phyloP scores from a whole-genome alignment of 2,797 vertebrate genomes.

The Thunnus albacares region DNA sequence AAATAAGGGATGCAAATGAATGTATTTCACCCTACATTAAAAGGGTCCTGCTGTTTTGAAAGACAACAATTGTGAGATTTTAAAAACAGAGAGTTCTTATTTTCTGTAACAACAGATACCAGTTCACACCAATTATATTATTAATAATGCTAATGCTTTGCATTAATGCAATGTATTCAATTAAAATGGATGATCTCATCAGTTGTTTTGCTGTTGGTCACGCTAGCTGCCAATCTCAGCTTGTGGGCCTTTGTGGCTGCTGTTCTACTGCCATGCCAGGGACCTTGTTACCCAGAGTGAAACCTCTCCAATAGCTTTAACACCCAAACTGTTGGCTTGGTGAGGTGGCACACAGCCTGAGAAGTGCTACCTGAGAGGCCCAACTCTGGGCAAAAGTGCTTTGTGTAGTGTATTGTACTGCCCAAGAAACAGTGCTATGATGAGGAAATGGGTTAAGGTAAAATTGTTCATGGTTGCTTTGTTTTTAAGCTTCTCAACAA shows the following conservation, averaged over 20 bases:
- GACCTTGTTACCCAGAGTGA: constrained; percentile 23
- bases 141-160: constrained; percentile 14
- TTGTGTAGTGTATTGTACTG: not conserved
- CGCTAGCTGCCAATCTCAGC: not conserved
- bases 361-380: constrained; percentile 19
- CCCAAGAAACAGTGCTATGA: too few relatives aligned
- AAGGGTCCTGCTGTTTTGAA: constrained; percentile 9
- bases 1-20: constrained; percentile 31
- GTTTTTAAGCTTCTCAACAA: not conserved
- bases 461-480: not conserved
- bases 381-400: constrained; percentile 11
- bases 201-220: constrained; percentile 24
- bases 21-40: not conserved
- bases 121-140: constrained; percentile 12
- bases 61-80: not conserved
- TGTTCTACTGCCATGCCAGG: not conserved
- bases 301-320: constrained; percentile 4
- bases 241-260: constrained; percentile 7
- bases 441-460: not conserved
- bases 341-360: not conserved
- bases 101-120: not conserved
- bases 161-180: not conserved
- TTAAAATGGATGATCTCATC: constrained; percentile 14
- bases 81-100: not conserved
- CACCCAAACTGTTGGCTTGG: constrained; percentile 3